Percentiles rank a stretch among this genome's conserved stretches.
These are phyloP conservation scores for Passerculus sandwichensis DNA, from an alignment of 2,797 vertebrate genomes.

Conservation along the genomic window DNA sequence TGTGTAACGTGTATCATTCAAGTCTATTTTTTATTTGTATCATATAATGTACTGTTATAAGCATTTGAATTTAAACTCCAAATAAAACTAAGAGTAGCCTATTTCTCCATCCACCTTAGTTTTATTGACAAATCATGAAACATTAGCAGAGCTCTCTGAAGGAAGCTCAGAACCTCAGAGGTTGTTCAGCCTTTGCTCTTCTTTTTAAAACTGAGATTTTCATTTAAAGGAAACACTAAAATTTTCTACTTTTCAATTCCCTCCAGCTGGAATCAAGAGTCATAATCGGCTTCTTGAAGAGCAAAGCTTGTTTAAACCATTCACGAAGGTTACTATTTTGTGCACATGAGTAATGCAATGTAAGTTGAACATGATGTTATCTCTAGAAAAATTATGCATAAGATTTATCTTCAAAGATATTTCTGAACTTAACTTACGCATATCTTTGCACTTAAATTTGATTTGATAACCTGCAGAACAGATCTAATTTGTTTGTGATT, in stretches of 20 bases:
- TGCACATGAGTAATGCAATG: conserved; percentile 1
- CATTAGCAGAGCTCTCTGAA: neutral
- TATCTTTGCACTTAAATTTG: neutral
- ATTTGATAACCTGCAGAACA: conserved; percentile 12
- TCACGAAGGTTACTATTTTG: conserved; percentile 13
- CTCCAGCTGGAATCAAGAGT: neutral
- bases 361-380: conserved; percentile 1
- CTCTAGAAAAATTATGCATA: conserved; percentile 18
- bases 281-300: neutral
- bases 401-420: conserved; percentile 50
- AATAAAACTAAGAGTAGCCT: neutral
- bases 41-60: neutral
- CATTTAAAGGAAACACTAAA: neutral
- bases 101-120: neutral
- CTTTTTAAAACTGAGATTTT: neutral
- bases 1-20: neutral
- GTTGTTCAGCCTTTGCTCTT: neutral
- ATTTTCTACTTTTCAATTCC: neutral
- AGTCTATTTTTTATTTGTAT: neutral
- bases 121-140: neutral
- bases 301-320: neutral
- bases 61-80: neutral
- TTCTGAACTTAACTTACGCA: conserved; percentile 17
- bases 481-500: conserved; percentile 11
- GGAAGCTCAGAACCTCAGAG: neutral